Conservation (phyloP, 2,888 invertebrate species). For the Hypercompe scribonia region DNA sequence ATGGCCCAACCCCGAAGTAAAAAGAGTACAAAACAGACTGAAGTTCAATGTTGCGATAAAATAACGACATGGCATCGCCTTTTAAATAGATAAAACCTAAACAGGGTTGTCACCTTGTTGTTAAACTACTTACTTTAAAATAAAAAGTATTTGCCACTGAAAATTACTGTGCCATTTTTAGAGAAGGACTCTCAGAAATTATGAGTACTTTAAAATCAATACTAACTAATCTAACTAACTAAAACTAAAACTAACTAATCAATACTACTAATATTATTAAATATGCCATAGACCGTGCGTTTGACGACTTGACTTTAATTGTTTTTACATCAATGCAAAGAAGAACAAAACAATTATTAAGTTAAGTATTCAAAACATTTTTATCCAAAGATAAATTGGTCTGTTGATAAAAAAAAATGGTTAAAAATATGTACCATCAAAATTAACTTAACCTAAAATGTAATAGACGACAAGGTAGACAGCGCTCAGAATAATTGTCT, state of each 20-base stretch:
- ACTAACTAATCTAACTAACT: no score
- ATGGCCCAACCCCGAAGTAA: slow-evolving; percentile 7
- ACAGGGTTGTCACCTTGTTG: slow-evolving; percentile 33
- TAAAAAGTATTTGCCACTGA: background rate
- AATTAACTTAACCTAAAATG: background rate
- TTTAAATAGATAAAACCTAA: slow-evolving; percentile 50
- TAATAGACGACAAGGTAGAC: background rate
- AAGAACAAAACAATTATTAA: background rate
- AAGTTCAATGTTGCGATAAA: slow-evolving; percentile 47
- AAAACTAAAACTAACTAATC: no score
- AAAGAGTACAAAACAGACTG: slow-evolving; percentile 31
- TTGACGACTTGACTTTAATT: background rate
- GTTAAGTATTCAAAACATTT: background rate
- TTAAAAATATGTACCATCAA: background rate
- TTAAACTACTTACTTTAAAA: background rate
- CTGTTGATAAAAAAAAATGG: no score
- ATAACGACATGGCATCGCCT: slow-evolving; percentile 48
- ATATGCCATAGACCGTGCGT: no score
- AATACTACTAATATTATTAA: no score
- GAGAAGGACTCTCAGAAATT: background rate
- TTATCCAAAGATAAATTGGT: background rate
- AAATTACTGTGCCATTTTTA: background rate
- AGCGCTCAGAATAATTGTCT: background rate
- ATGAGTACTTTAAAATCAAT: background rate
- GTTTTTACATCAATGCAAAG: background rate